These are phyloP conservation scores for Setophaga petechia DNA, from an alignment of 2,113 vertebrate genomes.

Conservation along the genomic window DNA sequence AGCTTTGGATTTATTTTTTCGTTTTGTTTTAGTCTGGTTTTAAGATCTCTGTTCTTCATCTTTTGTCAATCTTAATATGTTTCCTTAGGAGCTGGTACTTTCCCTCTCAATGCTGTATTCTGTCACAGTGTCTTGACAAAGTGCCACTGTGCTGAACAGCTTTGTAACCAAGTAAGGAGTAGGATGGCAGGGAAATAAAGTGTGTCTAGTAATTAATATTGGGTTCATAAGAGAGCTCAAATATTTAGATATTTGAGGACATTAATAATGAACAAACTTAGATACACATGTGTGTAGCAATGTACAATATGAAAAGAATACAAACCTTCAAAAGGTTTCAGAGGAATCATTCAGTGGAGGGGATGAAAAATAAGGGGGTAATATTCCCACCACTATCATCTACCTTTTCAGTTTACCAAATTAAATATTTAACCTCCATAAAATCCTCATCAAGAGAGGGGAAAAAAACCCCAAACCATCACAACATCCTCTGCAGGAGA, in stretches of 20 bases:
- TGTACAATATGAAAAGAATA: background rate
- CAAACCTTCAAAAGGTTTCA: rapidly evolving
- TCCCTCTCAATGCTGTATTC: background rate
- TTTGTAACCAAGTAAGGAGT: background rate
- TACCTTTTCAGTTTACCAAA: background rate
- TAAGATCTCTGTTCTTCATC: background rate
- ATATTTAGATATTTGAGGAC: background rate
- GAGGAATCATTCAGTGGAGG: background rate
- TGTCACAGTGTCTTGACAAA: background rate
- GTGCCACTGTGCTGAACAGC: background rate
- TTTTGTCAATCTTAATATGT: background rate
- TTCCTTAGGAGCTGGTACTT: background rate
- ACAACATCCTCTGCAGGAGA: background rate
- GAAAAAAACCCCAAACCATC: rapidly evolving
- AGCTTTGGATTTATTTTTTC: background rate
- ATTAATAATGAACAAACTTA: background rate
- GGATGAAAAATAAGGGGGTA: background rate
- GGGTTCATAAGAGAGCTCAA: background rate
- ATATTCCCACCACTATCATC: background rate
- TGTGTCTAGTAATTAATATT: background rate
- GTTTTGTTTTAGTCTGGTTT: background rate
- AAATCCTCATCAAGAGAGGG: background rate
- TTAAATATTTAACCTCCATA: background rate
- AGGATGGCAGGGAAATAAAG: background rate
- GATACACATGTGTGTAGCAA: background rate